Base-by-base conservation (phyloP, 2,888 invertebrate genomes). In the Cosmia pyralina region DNA sequence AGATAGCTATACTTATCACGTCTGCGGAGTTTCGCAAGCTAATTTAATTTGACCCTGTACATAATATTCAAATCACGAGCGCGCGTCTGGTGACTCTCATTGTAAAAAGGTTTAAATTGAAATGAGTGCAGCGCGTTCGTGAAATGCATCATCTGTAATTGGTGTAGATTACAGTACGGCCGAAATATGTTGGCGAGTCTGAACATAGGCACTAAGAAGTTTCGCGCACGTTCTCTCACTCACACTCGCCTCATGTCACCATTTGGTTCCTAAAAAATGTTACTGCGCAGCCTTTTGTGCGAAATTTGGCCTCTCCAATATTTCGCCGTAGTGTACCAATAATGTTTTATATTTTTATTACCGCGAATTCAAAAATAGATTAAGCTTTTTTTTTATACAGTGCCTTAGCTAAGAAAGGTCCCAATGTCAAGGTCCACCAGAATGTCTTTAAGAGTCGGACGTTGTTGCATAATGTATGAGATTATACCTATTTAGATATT, bases 401-500 rank as follows among this genome's bases (percentile, higher is more conserved):
- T 78, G 78, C 78, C 78, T 78, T 78, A 79, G 22, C 60, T 55
- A 34, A 2, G 13, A 46, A 13, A 8, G 48, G 7, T 48, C 57
- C n/a, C 22, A 62, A 48, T 22, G 19, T 62, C 55, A 52, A 50
- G 48, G 38, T 41, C 52, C 22, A 72, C 28, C 15, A 53, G 38
- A 67, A 58, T 65, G 53, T 70, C 55, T 55, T 28, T 38, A 34
- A 53, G 15, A 52, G 19, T 64, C 48, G 15, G 69, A 63, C 41
- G n/a, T 60, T 72, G 46, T 73, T 75, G 83, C 79, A 85, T 85
- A 79, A 81, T 85, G 70, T 72, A 75, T 75, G 65, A 85, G 70
- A 83, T 78, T 83, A 83, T 83, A 83, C 60, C 71, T 75, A 75
- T 75, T 80, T 73, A 83, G 72, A 69, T 81, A 52, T 57, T 65